phyloP scores from a whole-genome alignment of 2,888 invertebrate species.

The Caenorhabditis zanzibari region DNA sequence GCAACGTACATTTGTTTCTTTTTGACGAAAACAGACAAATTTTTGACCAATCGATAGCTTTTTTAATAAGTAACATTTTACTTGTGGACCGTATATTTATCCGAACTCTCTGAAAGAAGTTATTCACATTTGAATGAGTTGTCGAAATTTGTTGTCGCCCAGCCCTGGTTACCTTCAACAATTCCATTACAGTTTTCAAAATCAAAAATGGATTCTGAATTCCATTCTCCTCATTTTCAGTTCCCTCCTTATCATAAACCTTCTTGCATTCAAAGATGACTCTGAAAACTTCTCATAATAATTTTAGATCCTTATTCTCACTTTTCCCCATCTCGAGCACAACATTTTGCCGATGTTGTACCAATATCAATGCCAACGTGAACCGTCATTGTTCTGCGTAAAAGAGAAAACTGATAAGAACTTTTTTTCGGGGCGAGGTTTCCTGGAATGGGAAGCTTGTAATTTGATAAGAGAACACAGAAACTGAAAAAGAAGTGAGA shows the following conservation, averaged over 20 bases:
- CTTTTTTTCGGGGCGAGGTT: constrained; percentile 38
- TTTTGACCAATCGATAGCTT: no score
- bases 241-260: constrained; percentile 12
- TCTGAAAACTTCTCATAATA: constrained; percentile 10
- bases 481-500: constrained; percentile 18
- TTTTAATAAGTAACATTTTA: no score
- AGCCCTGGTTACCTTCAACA: constrained; percentile 41
- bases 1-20: no score
- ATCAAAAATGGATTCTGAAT: constrained; percentile 46
- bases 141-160: no score
- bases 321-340: constrained; percentile 39
- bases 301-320: background rate
- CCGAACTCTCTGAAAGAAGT: no score
- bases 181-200: constrained; percentile 12
- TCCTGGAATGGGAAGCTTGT: constrained; percentile 47
- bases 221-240: background rate
- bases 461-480: constrained; percentile 15
- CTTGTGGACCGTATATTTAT: no score
- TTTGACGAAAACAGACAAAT: no score
- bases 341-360: constrained; percentile 60
- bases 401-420: constrained; percentile 25
- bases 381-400: constrained; percentile 9
- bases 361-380: constrained; percentile 65
- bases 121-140: no score
- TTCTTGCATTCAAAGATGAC: constrained; percentile 30